A percentile compares a stretch with the other conserved stretches of the same genome.
These are phyloP conservation scores for Altica lythri DNA, from an alignment of 2,888 invertebrate genomes.

Conservation along the genomic window DNA sequence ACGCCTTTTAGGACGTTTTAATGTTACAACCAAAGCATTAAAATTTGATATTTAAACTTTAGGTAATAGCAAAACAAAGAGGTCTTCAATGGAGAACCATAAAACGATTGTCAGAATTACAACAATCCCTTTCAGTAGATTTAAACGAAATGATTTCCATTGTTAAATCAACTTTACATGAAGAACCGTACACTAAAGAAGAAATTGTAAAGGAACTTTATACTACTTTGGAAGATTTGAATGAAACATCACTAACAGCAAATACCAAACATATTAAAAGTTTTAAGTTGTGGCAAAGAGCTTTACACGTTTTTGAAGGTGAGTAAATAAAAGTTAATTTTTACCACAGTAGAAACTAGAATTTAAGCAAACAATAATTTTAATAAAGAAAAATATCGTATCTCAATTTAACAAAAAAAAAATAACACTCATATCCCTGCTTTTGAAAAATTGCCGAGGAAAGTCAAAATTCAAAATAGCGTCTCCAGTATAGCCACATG, in stretches of 20 bases:
- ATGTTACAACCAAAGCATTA: no score
- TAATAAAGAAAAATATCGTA: no score
- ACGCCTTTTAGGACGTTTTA: no score
- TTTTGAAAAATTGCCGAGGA: no score
- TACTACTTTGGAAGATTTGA: conserved; percentile 66
- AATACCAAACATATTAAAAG: conserved; percentile 66
- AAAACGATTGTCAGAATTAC: conserved; percentile 74
- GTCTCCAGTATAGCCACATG: no score
- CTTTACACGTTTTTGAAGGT: conserved; percentile 87
- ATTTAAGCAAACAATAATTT: no score
- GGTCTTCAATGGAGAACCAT: conserved; percentile 68
- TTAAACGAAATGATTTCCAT: conserved; percentile 73
- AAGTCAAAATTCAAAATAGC: no score
- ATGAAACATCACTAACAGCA: conserved; percentile 67
- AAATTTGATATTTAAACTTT: conserved; percentile 34
- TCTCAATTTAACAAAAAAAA: no score
- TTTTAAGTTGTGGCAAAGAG: conserved; percentile 84
- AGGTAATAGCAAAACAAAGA: conserved; percentile 70
- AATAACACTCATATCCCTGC: no score
- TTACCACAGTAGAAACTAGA: no score
- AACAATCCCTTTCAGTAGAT: conserved; percentile 66
- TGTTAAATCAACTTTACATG: conserved; percentile 66
- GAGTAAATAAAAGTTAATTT: no score
- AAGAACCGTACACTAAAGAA: conserved; percentile 68
- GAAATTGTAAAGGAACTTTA: conserved; percentile 60